Conservation (phyloP, 1,140 invertebrate genomes). For the Drosophila bipectinata region DNA sequence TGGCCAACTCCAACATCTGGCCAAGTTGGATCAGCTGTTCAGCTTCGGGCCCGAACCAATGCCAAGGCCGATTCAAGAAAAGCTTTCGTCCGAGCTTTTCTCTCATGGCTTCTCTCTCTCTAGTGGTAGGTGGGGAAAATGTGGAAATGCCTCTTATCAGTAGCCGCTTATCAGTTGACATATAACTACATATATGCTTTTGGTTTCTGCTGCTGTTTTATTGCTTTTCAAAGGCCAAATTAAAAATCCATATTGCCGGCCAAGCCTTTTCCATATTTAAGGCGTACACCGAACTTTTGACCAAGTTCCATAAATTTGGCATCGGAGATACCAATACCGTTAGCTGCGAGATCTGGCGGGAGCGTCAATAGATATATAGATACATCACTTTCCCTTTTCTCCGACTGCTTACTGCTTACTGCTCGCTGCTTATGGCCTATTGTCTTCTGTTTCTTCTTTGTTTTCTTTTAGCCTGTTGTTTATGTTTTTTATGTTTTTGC, state of each 20-base stretch:
- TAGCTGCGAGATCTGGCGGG: neutral
- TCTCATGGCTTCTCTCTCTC: constrained; percentile 7
- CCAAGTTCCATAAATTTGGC: constrained; percentile 35
- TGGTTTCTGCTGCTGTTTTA: constrained; percentile 27
- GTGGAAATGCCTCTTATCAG: constrained; percentile 52
- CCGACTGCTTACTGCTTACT: neutral
- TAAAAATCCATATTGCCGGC: constrained; percentile 65
- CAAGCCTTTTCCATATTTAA: constrained; percentile 68
- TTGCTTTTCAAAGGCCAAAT: constrained; percentile 45
- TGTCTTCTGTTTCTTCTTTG: constrained; percentile 16
- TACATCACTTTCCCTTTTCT: constrained; percentile 61
- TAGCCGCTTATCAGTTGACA: constrained; percentile 55
- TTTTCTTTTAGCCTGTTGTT: constrained; percentile 12
- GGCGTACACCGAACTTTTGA: constrained; percentile 8
- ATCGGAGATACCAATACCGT: constrained; percentile 14
- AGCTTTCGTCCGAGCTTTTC: constrained; percentile 32
- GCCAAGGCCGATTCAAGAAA: constrained; percentile 63
- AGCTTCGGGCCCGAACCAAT: constrained; percentile 32
- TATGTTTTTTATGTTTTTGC: constrained; percentile 31
- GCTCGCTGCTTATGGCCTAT: constrained; percentile 9
- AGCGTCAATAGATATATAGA: neutral
- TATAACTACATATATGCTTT: constrained; percentile 21
- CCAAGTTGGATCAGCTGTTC: constrained; percentile 44
- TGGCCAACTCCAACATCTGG: constrained; percentile 21
- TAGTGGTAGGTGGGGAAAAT: constrained; percentile 3